Base-by-base conservation (phyloP, 30 jellyfish, hydroid and myxozoan genomes). In the Turritopsis rubra region DNA sequence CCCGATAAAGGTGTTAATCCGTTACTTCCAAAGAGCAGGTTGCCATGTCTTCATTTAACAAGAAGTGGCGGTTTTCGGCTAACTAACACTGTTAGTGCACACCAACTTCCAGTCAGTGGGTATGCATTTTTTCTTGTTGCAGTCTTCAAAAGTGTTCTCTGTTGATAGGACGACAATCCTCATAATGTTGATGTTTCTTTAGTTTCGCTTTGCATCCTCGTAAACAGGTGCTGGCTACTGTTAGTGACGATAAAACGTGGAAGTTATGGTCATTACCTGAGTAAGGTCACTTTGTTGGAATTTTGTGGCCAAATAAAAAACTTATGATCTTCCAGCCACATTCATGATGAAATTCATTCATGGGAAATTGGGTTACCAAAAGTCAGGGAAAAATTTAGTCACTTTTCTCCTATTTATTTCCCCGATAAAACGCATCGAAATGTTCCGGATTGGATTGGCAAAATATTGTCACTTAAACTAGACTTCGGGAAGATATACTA, bases 201-300 rank as follows among this genome's bases (percentile, higher is more conserved):
- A 92, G 98, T 19, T 29, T 92, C n/a, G 24, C 95, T 19, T 65
- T 92, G 79, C 98, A 92, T 82, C 98, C 98, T 52, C 87, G 89
- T 53, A 87, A 92, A 79, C 96, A 87, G 81, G 87, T 92, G 17
- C 72, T 92, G 54, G 98, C 98, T 0, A 87, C 98, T 28, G 96
- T 89, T 20, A 92, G 98, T 75, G 98, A 92, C 80, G 98, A 92
- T 54, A 84, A 83, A 72, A 92, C 96, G 20, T 92, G 98, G 98
- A 92, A 88, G 41, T 80, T 87, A 29, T 92, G 98, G 98, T 84
- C 95, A 13, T 80, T 92, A 5, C 98, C 96, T 8, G 86, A 93
- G 98, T 92, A 65, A n/a, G 89, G 79, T 3, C 53, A 25, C 60
- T 41, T n/a, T n/a, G n/a, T n/a, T n/a, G n/a, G n/a, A n/a, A n/a